Percentiles rank a stretch among this genome's conserved stretches.
phyloP scores from a whole-genome alignment of 2,113 vertebrate genomes.

The Girardinichthys multiradiatus region DNA sequence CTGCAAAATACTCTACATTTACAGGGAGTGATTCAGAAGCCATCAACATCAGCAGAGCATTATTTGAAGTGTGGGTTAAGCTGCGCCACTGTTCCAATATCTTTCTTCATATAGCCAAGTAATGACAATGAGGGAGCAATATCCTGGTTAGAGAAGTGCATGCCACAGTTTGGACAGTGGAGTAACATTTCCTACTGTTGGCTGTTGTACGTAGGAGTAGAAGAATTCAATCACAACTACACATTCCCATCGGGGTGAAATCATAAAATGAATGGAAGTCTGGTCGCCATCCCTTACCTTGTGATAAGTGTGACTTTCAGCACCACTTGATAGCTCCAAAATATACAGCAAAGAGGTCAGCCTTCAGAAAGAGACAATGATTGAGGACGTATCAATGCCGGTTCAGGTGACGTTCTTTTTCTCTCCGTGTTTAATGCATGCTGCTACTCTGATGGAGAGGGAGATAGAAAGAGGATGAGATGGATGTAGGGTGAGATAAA shows the following conservation, averaged over 20 bases:
- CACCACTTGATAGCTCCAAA: constrained; percentile 63
- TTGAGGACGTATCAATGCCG: constrained; percentile 61
- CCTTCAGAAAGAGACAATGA: constrained; percentile 62
- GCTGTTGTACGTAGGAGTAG: constrained; percentile 37
- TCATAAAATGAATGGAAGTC: constrained; percentile 70
- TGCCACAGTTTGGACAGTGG: constrained; percentile 23
- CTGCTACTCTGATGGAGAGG: constrained; percentile 40
- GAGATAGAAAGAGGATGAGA: constrained; percentile 46
- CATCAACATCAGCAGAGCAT: constrained; percentile 51
- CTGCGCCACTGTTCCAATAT: constrained; percentile 31
- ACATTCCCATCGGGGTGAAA: constrained; percentile 36
- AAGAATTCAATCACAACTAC: constrained; percentile 64
- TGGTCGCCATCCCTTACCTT: constrained; percentile 69
- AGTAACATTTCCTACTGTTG: constrained; percentile 37
- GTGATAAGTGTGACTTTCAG: constrained; percentile 73
- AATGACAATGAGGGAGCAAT: constrained; percentile 60
- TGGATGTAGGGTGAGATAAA: constrained; percentile 52
- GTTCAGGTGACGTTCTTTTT: constrained; percentile 46
- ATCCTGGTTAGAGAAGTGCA: constrained; percentile 56
- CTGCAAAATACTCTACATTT: constrained; percentile 52
- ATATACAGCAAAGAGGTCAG: constrained; percentile 59
- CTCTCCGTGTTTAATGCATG: constrained; percentile 48
- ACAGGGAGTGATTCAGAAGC: constrained; percentile 54
- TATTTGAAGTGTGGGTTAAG: constrained; percentile 58
- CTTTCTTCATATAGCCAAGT: constrained; percentile 67